Evolutionary conservation across 2,888 invertebrate genomes (phyloP).

Genomic region (Ommatoiulus sabulosus): DNA sequence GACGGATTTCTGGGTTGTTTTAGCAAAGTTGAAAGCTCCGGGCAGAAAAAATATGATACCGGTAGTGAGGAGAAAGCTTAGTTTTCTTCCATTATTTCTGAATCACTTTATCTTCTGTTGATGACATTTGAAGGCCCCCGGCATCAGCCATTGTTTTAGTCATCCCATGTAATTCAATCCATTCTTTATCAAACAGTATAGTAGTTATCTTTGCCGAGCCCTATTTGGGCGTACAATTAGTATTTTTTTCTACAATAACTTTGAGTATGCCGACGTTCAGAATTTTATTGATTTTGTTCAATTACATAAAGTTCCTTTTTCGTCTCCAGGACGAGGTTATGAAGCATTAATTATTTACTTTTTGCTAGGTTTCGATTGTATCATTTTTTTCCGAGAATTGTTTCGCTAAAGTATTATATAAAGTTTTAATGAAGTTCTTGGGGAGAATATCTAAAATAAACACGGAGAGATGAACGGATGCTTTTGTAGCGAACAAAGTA

Average conservation of each 20-base stretch:
- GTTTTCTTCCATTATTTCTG: background rate
- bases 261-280: background rate
- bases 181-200: slow-evolving; percentile 14
- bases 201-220: background rate
- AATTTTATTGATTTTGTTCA: background rate
- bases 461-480: background rate
- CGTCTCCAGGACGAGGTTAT: background rate
- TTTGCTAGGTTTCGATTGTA: background rate
- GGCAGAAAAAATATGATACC: background rate
- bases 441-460: background rate
- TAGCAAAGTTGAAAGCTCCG: too few relatives aligned
- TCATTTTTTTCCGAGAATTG: background rate
- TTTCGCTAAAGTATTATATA: background rate
- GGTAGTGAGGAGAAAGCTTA: background rate
- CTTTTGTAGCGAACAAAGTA: slow-evolving; percentile 9
- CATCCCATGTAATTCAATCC: slow-evolving; percentile 22
- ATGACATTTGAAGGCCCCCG: slow-evolving; percentile 35
- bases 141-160: slow-evolving; percentile 29
- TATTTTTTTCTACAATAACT: background rate
- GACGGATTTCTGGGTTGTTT: background rate
- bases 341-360: slow-evolving; percentile 28
- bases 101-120: slow-evolving; percentile 32
- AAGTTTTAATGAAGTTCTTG: slow-evolving; percentile 1
- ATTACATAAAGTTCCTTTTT: background rate
- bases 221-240: slow-evolving; percentile 8